Evolutionary conservation across 2,888 invertebrate species (phyloP).

Genomic region (Cloeon dipterum): DNA sequence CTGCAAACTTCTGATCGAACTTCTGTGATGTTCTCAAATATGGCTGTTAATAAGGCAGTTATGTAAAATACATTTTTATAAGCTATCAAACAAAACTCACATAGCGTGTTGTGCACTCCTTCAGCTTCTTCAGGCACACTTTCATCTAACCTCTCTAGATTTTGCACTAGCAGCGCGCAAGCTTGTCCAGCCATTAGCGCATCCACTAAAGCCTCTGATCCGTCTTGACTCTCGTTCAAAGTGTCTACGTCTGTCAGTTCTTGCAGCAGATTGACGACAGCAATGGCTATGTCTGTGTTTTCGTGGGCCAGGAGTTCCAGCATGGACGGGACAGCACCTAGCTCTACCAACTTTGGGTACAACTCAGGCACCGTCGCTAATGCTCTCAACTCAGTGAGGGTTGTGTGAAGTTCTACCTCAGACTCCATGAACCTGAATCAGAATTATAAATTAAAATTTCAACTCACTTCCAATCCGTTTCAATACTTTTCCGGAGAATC

Average conservation of each 20-base stretch:
- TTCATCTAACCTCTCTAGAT: conserved; percentile 83
- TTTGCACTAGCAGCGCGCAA: conserved; percentile 74
- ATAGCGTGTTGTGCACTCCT: conserved; percentile 83
- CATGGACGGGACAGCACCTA: conserved; percentile 74
- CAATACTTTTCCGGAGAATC: conserved; percentile 75
- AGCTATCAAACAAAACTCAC: conserved; percentile 22
- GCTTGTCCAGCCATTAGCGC: conserved; percentile 76
- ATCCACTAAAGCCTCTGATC: conserved; percentile 68
- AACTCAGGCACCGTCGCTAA: conserved; percentile 90
- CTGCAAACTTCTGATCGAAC: conserved; percentile 60
- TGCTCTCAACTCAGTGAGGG: conserved; percentile 72
- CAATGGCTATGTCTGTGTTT: conserved; percentile 79
- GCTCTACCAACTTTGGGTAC: conserved; percentile 73
- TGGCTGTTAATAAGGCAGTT: conserved; percentile 31
- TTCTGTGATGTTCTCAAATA: conserved; percentile 89
- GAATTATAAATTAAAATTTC: conserved; percentile 2
- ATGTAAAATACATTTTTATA: too few species aligned
- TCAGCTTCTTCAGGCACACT: conserved; percentile 80
- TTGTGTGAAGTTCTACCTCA: conserved; percentile 78
- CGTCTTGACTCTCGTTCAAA: conserved; percentile 80
- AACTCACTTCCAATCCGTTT: not conserved
- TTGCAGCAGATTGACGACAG: conserved; percentile 41
- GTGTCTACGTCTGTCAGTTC: conserved; percentile 94
- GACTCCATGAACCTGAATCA: conserved; percentile 69
- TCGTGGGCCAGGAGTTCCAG: conserved; percentile 85